Conservation (phyloP, 2,113 vertebrate species). For the Dipodomys merriami region DNA sequence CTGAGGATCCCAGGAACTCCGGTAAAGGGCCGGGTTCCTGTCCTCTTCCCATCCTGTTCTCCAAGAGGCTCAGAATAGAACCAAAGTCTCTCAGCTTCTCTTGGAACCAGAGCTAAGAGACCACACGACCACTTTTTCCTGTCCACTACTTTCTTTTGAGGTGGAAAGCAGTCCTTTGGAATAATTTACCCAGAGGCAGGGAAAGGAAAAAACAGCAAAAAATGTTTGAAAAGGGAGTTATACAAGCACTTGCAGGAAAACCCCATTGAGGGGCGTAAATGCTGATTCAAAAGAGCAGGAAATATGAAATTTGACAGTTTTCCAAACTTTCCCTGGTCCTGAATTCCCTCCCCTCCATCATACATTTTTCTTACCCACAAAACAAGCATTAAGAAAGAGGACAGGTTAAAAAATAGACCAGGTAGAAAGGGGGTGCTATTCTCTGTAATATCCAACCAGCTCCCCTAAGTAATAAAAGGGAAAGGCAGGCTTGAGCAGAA, state of each 20-base stretch:
- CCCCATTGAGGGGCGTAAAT: slow-evolving; percentile 58
- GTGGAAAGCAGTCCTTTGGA: slow-evolving; percentile 75
- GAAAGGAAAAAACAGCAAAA: slow-evolving; percentile 81
- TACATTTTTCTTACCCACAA: slow-evolving; percentile 71
- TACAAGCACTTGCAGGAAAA: slow-evolving; percentile 76
- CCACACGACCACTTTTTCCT: slow-evolving; percentile 78
- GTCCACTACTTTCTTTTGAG: slow-evolving; percentile 75
- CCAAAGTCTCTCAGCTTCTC: slow-evolving; percentile 49
- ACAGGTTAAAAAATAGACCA: slow-evolving; percentile 62
- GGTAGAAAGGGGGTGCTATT: slow-evolving; percentile 48
- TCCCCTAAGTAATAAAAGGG: slow-evolving; percentile 69
- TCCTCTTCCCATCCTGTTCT: background rate
- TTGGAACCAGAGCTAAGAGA: slow-evolving; percentile 46
- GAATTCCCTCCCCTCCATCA: slow-evolving; percentile 69
- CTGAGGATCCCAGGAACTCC: background rate
- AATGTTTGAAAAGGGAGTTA: slow-evolving; percentile 80
- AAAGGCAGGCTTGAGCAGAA: slow-evolving; percentile 71
- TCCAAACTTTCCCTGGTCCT: slow-evolving; percentile 65
- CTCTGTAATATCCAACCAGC: slow-evolving; percentile 53
- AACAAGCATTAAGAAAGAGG: slow-evolving; percentile 67
- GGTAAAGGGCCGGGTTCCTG: background rate
- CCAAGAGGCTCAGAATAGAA: slow-evolving; percentile 70
- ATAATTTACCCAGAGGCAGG: slow-evolving; percentile 78
- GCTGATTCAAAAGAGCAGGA: slow-evolving; percentile 72
- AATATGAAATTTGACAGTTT: slow-evolving; percentile 62